These are phyloP conservation scores for Caenorhabditis imperialis DNA, from an alignment of 2,888 invertebrate species.

Conservation along the genomic window DNA sequence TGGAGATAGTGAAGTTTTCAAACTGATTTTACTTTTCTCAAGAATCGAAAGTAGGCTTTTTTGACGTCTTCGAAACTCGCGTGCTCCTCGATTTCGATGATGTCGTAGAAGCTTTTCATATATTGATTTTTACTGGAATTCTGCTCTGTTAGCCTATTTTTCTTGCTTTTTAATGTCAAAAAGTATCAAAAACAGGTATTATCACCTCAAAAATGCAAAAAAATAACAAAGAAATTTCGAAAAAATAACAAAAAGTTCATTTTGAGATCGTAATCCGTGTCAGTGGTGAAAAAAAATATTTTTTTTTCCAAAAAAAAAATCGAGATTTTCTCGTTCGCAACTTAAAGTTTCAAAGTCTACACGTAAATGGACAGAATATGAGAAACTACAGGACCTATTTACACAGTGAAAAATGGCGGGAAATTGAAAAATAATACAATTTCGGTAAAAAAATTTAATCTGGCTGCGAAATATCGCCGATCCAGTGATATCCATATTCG, in stretches of 20 bases:
- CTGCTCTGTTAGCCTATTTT: too few relatives aligned
- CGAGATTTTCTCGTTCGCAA: too few relatives aligned
- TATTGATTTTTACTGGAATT: constrained; percentile 3
- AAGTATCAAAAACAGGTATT: too few relatives aligned
- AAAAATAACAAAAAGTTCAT: constrained; percentile 1
- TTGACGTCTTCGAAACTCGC: constrained; percentile 65
- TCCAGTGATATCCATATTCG: constrained; percentile 44
- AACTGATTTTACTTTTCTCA: constrained; percentile 51
- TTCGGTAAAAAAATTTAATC: constrained; percentile 22
- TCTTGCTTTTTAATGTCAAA: too few relatives aligned
- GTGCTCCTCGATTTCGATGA: constrained; percentile 59
- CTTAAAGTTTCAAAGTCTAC: too few relatives aligned
- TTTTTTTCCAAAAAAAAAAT: too few relatives aligned
- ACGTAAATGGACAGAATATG: too few relatives aligned
- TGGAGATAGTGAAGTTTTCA: neutral
- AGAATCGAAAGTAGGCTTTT: constrained; percentile 68
- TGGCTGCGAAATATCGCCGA: constrained; percentile 40
- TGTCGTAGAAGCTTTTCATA: constrained; percentile 74
- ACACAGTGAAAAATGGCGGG: neutral
- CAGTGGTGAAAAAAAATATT: neutral
- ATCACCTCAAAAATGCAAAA: too few relatives aligned
- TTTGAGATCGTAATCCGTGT: neutral
- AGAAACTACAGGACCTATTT: too few relatives aligned
- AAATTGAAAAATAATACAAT: constrained; percentile 1
- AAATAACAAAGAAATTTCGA: neutral